Conservation (phyloP, 2,888 invertebrate genomes). For the Galerucella nymphaeae region DNA sequence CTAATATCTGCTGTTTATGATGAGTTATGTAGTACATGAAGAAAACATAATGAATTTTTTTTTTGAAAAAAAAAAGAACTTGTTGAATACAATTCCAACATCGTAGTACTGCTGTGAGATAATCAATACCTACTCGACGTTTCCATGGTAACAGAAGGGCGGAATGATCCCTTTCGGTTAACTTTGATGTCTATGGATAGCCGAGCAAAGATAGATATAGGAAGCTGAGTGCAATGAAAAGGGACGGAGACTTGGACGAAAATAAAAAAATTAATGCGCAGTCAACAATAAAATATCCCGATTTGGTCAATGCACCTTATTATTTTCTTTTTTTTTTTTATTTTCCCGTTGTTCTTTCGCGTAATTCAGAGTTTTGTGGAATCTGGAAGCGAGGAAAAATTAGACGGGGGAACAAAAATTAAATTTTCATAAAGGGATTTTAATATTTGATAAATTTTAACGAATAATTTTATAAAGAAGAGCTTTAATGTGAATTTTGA, state of each 20-base stretch:
- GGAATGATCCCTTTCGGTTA: neutral
- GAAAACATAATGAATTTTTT: neutral
- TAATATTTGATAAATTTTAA: too few relatives aligned
- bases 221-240: neutral
- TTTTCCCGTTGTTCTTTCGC: neutral
- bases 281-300: conserved; percentile 13
- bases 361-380: neutral
- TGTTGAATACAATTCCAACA: conserved; percentile 13
- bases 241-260: neutral
- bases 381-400: too few relatives aligned
- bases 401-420: too few relatives aligned
- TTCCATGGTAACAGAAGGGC: conserved; percentile 18
- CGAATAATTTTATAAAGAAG: too few relatives aligned
- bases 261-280: conserved; percentile 14
- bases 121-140: conserved; percentile 31
- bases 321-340: conserved; percentile 7
- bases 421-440: too few relatives aligned
- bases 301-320: conserved; percentile 3
- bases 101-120: neutral
- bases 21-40: neutral
- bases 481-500: too few relatives aligned
- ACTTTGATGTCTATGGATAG: conserved; percentile 1
- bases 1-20: neutral
- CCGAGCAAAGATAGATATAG: neutral
- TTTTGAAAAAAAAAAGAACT: conserved; percentile 7